Conservation (phyloP, 2,888 invertebrate genomes). For the Diogma glabrata region DNA sequence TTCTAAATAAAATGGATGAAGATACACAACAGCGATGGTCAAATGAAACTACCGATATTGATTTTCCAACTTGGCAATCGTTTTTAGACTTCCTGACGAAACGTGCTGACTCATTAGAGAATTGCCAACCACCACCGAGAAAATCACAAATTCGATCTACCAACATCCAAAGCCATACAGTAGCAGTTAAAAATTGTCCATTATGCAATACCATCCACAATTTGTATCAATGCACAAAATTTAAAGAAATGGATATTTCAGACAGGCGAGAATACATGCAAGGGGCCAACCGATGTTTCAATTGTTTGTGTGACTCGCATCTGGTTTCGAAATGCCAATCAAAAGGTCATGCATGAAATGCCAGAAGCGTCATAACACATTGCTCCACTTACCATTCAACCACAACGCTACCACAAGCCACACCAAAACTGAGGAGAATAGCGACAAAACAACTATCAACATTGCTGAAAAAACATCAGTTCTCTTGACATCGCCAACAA, state of each 20-base stretch:
- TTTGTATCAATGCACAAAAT: background rate
- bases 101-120: background rate
- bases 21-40: background rate
- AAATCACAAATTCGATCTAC: background rate
- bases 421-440: background rate
- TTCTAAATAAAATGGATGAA: background rate
- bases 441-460: background rate
- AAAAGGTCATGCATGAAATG: background rate
- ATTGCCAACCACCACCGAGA: background rate
- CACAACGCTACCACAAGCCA: no score
- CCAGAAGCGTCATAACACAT: background rate
- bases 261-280: background rate
- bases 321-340: background rate
- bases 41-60: background rate
- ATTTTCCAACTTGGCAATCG: background rate
- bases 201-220: background rate
- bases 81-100: background rate
- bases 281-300: background rate
- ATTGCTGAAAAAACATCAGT: background rate
- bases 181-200: no score
- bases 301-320: constrained; percentile 3
- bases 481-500: background rate
- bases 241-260: background rate
- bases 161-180: background rate
- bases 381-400: background rate